phyloP scores from a whole-genome alignment of 2,888 invertebrate genomes.

The Podabrus alpinus region DNA sequence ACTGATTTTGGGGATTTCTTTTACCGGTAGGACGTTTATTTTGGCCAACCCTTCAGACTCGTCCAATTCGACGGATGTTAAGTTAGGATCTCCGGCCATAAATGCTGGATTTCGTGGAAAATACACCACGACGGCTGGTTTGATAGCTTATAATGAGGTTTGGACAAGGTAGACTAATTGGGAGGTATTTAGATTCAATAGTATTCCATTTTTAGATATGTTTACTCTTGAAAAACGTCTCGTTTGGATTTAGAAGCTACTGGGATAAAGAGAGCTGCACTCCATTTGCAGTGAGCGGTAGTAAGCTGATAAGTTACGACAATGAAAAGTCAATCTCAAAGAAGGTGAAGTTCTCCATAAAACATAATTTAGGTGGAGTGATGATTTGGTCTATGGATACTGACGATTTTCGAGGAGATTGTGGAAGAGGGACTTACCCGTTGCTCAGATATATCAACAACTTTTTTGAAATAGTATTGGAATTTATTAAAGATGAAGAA shows the following conservation, averaged over 20 bases:
- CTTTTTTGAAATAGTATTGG: slow-evolving; percentile 55
- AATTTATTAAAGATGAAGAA: slow-evolving; percentile 48
- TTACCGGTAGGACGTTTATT: slow-evolving; percentile 82
- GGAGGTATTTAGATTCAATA: neutral
- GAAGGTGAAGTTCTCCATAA: slow-evolving; percentile 72
- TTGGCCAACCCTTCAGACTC: slow-evolving; percentile 51
- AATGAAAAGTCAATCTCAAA: slow-evolving; percentile 72
- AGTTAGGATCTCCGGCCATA: slow-evolving; percentile 61
- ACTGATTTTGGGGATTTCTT: slow-evolving; percentile 79
- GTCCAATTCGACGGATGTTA: slow-evolving; percentile 43
- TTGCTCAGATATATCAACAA: slow-evolving; percentile 74
- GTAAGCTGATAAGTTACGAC: slow-evolving; percentile 76
- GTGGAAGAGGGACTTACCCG: slow-evolving; percentile 67
- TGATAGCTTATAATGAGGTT: slow-evolving; percentile 88
- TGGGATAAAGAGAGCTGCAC: slow-evolving; percentile 74
- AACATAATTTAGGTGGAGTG: slow-evolving; percentile 71
- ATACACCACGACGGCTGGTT: slow-evolving; percentile 77
- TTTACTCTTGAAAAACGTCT: slow-evolving; percentile 61
- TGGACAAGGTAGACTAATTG: neutral
- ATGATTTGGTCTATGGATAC: slow-evolving; percentile 93
- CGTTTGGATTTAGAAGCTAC: slow-evolving; percentile 66
- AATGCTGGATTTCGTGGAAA: slow-evolving; percentile 75
- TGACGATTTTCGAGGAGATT: slow-evolving; percentile 80
- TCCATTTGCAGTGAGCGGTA: slow-evolving; percentile 64
- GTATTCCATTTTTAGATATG: slow-evolving; percentile 62